Evolutionary conservation across 1,140 invertebrate genomes (phyloP), one percentile per base, ranked within the genome.

Genomic region (Zaprionus taronus): DNA sequence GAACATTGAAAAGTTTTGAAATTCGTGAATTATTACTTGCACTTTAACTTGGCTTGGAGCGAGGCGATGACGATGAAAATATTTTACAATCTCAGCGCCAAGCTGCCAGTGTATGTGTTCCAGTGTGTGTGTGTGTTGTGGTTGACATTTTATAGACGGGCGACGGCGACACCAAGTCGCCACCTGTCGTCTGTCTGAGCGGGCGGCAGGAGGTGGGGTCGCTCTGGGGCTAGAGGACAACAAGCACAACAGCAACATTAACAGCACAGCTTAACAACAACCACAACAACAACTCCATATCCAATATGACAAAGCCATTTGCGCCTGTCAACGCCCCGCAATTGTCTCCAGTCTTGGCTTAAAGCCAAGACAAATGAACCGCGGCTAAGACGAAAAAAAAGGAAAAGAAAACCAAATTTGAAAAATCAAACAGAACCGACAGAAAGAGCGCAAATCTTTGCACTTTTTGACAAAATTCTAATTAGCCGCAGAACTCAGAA

Each of bases 1-100:
- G 61, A 77, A 47, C 62, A 82, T 74, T 80, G 85, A 77, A 85
- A 79, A 80, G 81, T 90, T 84, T 90, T 85, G 81, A 90, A 90
- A 89, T 77, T 82, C 56, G 73, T 90, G 85, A 90, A 80, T 91
- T 90, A 90, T 90, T 90, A 90, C 85, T 91, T 90, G 85, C 85
- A 90, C 85, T 90, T 90, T 90, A 90, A 73, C 85, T 77, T 90
- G 79, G 79, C 85, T 82, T 53, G 70, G 62, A 83, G 83, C 83
- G 65, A 74, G 67, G 57, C 84, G 70, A 87, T 78, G 80, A 87
- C 83, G 74, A 71, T 64, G 76, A 77, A 81, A 82, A 84, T 84
- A 89, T 84, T 81, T 74, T 77, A 87, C 74, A 70, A 72, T 79
- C 73, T 71, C 53, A 67, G 62, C 76, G 70, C 67, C 64, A 67